phyloP scores from a whole-genome alignment of 2,797 vertebrate species.

The Poliocrania exsul region DNA sequence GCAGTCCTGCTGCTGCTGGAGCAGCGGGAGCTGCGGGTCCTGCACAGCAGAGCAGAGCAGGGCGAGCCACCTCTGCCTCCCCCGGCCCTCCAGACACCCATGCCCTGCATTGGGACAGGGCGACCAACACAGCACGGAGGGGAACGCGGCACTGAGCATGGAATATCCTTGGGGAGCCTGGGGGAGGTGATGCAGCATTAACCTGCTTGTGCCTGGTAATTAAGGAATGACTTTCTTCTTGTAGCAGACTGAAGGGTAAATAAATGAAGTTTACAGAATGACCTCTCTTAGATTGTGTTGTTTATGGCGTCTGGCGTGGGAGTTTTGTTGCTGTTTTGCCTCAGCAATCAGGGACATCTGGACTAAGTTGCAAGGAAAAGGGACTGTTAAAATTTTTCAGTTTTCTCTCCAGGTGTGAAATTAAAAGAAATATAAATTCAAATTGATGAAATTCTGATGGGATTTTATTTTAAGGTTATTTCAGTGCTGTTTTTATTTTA shows the following conservation, averaged over 20 bases:
- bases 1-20: not conserved
- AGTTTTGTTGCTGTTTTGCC: not conserved
- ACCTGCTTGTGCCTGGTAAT: not conserved
- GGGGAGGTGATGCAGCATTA: not conserved
- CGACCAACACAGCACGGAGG: not conserved
- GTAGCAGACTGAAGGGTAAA: not conserved
- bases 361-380: not conserved
- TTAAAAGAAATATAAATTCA: not conserved
- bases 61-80: not conserved
- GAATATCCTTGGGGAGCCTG: not conserved
- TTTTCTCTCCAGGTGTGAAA: not conserved
- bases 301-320: not conserved
- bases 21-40: slow-evolving; percentile 2
- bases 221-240: not conserved
- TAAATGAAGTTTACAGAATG: not conserved
- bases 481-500: not conserved
- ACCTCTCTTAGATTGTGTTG: not conserved
- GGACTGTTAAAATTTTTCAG: not conserved
- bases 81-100: not conserved
- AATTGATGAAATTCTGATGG: not conserved
- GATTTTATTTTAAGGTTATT: not conserved
- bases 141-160: not conserved
- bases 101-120: not conserved
- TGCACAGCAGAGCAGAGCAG: not conserved
- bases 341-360: not conserved